Conservation (phyloP, 2,113 vertebrate genomes). For the Mungos mungo region DNA sequence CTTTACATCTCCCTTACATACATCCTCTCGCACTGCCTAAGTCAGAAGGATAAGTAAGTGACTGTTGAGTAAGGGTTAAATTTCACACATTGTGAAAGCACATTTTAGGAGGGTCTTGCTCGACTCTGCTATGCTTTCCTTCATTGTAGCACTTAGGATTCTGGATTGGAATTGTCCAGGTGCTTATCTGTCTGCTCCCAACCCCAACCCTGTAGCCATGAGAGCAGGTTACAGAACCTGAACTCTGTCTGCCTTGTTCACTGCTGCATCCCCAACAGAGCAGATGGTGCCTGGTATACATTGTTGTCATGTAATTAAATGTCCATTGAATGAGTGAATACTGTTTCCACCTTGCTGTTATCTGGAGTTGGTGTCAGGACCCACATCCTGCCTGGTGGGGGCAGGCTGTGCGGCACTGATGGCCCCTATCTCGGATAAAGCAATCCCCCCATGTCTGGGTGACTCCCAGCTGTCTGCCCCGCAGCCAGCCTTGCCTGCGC, state of each 20-base stretch:
- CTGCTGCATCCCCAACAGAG: neutral
- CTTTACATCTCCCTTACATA: neutral
- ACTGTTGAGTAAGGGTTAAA: neutral
- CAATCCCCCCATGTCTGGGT: neutral
- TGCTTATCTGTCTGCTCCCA: neutral
- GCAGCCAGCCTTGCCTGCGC: neutral
- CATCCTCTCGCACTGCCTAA: neutral
- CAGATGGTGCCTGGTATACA: neutral
- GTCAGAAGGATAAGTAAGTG: neutral
- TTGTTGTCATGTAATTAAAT: neutral
- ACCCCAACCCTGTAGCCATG: neutral
- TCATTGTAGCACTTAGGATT: neutral
- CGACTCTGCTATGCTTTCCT: neutral
- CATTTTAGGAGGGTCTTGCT: conserved; percentile 20
- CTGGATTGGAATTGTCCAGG: neutral
- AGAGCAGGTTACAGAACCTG: neutral
- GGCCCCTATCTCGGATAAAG: neutral
- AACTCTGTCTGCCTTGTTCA: neutral
- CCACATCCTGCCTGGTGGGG: neutral
- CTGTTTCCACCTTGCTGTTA: neutral
- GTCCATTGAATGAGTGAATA: neutral
- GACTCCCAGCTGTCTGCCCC: neutral
- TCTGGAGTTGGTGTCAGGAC: conserved; percentile 16
- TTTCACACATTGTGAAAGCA: neutral
- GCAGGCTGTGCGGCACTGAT: neutral